Evolutionary conservation across 2,797 vertebrate genomes (phyloP), one percentile per base, ranked within the genome.

Genomic region (Oreochromis grahami): DNA sequence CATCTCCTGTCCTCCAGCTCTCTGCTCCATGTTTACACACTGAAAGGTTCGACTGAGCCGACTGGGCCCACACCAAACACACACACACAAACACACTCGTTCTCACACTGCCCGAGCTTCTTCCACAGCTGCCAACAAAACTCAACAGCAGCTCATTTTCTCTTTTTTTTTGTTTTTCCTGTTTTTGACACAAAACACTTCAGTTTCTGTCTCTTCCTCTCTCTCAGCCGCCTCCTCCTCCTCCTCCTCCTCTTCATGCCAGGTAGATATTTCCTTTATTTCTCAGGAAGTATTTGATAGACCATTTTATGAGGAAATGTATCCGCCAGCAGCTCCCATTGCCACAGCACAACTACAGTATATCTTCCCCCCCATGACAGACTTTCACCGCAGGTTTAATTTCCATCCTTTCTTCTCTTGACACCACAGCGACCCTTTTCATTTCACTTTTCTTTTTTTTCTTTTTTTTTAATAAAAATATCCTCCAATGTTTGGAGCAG

Each of bases 401-500:
- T 77, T 81, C 11, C 10, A 43, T 43, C 26, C 24, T 41, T 15
- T 24, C 26, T 26, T 52, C 13, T 79, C 81, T 63, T 26, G 50
- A 15, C 80, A 79, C 55, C 34, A 79, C 85, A 79, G 87, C 76
- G 76, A 50, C 83, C 87, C 77, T 86, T 85, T 87, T 90, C 83
- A 87, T 95, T 94, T 94, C 87, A 92, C 82, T 29, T 77, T 76
- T 45, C 5, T 10, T 36, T 86, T 78, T 84, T 84, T 70, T 17
- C 24, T 24, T 17, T 8, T 32, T 68, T 77, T 70, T 38, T 80
- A 56, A 83, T 48, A 79, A 19, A 79, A 89, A 83, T 91, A 87
- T 94, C 92, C 95, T 94, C 93, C 93, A 93, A 91, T 89, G 92
- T 94, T 95, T 95, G 94, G 93, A 95, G 95, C 88, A 81, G 86